Percentiles rank a stretch among this genome's conserved stretches.
These are phyloP conservation scores for Pollenia angustigena DNA, from an alignment of 2,888 invertebrate species.

Conservation along the genomic window DNA sequence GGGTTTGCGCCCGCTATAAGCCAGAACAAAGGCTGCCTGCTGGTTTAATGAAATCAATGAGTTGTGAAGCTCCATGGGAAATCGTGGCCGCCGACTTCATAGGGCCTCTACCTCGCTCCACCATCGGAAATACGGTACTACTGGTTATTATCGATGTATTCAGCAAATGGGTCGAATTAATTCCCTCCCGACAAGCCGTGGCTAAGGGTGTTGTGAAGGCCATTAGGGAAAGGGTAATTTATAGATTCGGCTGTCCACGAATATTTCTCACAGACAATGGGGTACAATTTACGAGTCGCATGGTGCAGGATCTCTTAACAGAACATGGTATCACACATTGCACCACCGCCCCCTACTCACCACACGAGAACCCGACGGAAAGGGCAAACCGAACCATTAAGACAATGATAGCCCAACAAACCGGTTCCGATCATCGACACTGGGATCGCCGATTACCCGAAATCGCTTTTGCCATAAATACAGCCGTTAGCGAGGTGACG, in stretches of 20 bases:
- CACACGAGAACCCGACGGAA: background rate
- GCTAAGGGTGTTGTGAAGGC: no score
- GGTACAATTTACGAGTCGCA: background rate
- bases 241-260: background rate
- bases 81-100: no score
- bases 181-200: no score
- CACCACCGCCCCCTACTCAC: background rate
- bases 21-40: constrained; percentile 37
- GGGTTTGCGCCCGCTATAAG: constrained; percentile 57
- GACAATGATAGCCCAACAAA: background rate
- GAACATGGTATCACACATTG: background rate
- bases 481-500: background rate
- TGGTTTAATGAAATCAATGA: constrained; percentile 47
- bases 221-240: background rate
- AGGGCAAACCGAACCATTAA: background rate
- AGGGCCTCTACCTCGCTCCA: no score
- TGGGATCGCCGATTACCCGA: background rate
- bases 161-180: no score
- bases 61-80: no score
- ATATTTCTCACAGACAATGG: background rate
- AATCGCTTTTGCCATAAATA: background rate
- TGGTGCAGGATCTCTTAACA: background rate
- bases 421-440: background rate
- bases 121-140: no score
- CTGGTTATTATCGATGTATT: no score